Base-by-base conservation (phyloP, 2,888 invertebrate genomes). In the Aricia artaxerxes region DNA sequence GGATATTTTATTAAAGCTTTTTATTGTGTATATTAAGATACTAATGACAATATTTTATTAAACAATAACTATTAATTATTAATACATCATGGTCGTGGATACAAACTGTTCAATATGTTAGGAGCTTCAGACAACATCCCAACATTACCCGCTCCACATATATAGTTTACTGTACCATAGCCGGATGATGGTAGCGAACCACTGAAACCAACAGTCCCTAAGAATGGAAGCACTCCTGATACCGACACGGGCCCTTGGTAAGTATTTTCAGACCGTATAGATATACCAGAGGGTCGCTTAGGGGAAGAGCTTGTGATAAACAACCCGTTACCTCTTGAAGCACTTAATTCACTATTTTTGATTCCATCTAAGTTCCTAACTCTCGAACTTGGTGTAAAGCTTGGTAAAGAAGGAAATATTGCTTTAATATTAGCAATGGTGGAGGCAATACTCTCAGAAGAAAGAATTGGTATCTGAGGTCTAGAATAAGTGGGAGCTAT, bases 181-280 rank as follows among this genome's bases (percentile, higher is more conserved):
- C 73, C 73, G n/a, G 40, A 44, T 1, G 73, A 73, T 24, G 73
- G 73, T 44, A 73, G 7, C 0, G 73, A 44, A 24, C 73, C 73
- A 44, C 73, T 73, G 11, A 73, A 73, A 44, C 73, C 73, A 53
- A 57, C 76, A 57, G 76, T 76, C 13, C 76, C 76, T 35, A 76
- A 76, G 35, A 76, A 76, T 76, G 76, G 76, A 35, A 76, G 76
- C 7, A 35, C 57, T 76, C 76, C 76, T 35, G 76, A 31, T 16
- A 57, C 76, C 16, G 76, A 76, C n/a, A 76, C 49, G 5, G 76
- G 31, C 16, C 76, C 76, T 38, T 76, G 76, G 35, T 31, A 53
- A 24, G n/a, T 57, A 31, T 76, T 76, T 76, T 76, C 76, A 6
- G 76, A 76, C 0, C 16, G 11, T 16, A 76, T 53, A 6, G 76